Evolutionary conservation across 1,140 invertebrate genomes (phyloP).

Genomic region (Delia radicum): DNA sequence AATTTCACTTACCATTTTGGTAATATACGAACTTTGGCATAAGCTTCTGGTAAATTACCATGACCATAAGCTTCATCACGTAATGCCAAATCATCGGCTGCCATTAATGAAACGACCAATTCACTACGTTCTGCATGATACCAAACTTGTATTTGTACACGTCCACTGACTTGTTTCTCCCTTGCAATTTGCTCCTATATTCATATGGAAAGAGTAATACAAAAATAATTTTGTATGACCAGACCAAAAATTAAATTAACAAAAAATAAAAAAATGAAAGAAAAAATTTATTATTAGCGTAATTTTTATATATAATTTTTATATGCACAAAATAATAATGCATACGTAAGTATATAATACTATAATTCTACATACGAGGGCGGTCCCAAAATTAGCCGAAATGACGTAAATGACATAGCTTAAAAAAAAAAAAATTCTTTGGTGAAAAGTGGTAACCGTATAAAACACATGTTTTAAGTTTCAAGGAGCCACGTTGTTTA

Average conservation of each 20-base stretch:
- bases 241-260: neutral
- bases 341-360: too few relatives aligned
- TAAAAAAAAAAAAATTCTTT: too few relatives aligned
- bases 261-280: neutral
- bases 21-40: conserved; percentile 75
- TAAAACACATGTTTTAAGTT: too few relatives aligned
- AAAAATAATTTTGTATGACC: neutral
- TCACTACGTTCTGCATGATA: conserved; percentile 80
- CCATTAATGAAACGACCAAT: conserved; percentile 78
- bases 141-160: conserved; percentile 83
- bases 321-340: too few relatives aligned
- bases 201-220: neutral
- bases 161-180: conserved; percentile 71
- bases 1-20: conserved; percentile 73
- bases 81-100: conserved; percentile 76
- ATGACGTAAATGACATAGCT: too few relatives aligned
- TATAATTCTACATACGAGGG: too few relatives aligned
- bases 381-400: too few relatives aligned
- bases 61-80: conserved; percentile 74
- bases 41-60: conserved; percentile 76
- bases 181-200: conserved; percentile 70
- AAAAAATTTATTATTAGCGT: too few relatives aligned
- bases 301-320: too few relatives aligned
- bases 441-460: too few relatives aligned
- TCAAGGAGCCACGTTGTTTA: too few relatives aligned